phyloP scores from a whole-genome alignment of 2,113 vertebrate species.

The human (Homo sapiens) region GRCh38 chr2:165586001-165586500 shows the following conservation, averaged over 20 bases:
- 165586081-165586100: neutral
- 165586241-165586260: conserved; percentile 21
- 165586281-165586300: neutral
- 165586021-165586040: neutral
- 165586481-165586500: neutral
- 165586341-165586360: conserved; percentile 15
- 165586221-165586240: conserved; percentile 14
- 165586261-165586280: neutral
- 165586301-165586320: neutral
- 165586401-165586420: neutral
- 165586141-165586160: neutral
- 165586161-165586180: neutral
- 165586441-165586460: neutral
- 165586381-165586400: neutral
- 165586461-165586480: conserved; percentile 29
- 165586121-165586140: neutral
- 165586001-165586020: neutral
- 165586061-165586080: neutral
- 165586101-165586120: neutral
- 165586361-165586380: neutral
- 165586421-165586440: neutral
- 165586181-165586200: neutral
- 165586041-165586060: neutral
- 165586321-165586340: neutral
- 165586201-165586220: neutral